These are phyloP conservation scores for Limnodromus scolopaceus DNA, from an alignment of 2,797 vertebrate species.

Conservation along the genomic window DNA sequence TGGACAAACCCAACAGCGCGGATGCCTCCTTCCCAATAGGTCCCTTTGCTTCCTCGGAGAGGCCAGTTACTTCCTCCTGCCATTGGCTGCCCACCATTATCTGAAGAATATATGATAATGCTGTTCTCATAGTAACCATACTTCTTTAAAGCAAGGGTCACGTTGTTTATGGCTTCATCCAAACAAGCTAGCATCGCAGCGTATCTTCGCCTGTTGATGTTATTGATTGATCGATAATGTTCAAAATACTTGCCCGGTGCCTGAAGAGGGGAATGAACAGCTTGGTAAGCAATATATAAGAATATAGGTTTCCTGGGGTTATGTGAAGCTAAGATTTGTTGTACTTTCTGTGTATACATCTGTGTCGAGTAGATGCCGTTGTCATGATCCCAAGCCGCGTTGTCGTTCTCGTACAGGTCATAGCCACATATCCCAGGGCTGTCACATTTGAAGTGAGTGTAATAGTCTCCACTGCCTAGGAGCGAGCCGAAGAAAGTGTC, in stretches of 20 bases:
- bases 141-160: conserved; percentile 88
- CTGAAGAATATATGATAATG: conserved; percentile 94
- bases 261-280: conserved; percentile 94
- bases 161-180: conserved; percentile 92
- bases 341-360: conserved; percentile 93
- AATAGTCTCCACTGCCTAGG: conserved; percentile 95
- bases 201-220: conserved; percentile 89
- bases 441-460: conserved; percentile 96
- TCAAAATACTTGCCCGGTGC: conserved; percentile 91
- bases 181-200: conserved; percentile 96
- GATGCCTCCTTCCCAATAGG: conserved; percentile 97
- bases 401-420: conserved; percentile 93
- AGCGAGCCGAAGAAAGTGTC: conserved; percentile 96
- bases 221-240: conserved; percentile 91
- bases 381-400: conserved; percentile 93
- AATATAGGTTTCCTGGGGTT: conserved; percentile 88
- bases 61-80: conserved; percentile 97
- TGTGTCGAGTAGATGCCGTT: conserved; percentile 92
- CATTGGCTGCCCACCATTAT: conserved; percentile 93
- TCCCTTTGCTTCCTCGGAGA: conserved; percentile 93
- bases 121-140: conserved; percentile 94
- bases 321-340: conserved; percentile 88
- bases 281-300: conserved; percentile 94
- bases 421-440: conserved; percentile 93
- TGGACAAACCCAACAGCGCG: conserved; percentile 95